These are phyloP conservation scores for Cepaea hortensis DNA, from an alignment of 2,888 invertebrate genomes.

Conservation along the genomic window DNA sequence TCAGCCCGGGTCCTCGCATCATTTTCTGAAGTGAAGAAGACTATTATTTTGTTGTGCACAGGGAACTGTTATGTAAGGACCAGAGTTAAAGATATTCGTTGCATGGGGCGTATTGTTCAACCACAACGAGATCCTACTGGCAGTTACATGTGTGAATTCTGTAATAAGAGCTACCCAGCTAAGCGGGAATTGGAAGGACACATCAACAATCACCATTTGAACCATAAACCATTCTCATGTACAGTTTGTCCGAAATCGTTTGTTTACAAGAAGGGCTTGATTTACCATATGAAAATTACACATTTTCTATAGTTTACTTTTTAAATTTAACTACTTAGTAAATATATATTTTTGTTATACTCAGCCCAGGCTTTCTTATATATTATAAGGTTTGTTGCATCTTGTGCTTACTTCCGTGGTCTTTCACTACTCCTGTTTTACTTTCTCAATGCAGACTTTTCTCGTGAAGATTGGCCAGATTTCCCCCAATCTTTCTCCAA, in stretches of 20 bases:
- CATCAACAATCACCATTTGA: constrained; percentile 44
- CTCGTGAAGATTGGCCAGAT: constrained; percentile 39
- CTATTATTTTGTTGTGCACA: constrained; percentile 36
- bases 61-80: constrained; percentile 8
- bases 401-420: constrained; percentile 13
- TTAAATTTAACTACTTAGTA: background rate
- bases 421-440: constrained; percentile 27
- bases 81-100: constrained; percentile 9
- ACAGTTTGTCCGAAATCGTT: constrained; percentile 37
- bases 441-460: constrained; percentile 39
- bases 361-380: constrained; percentile 40
- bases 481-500: constrained; percentile 4
- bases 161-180: constrained; percentile 30
- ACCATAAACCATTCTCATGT: constrained; percentile 42
- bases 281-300: constrained; percentile 29
- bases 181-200: constrained; percentile 46
- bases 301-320: constrained; percentile 9
- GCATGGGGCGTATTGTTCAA: constrained; percentile 10
- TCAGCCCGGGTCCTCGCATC: constrained; percentile 23
- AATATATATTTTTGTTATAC: background rate
- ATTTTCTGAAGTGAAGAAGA: background rate
- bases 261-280: constrained; percentile 45
- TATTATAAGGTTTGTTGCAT: constrained; percentile 15
- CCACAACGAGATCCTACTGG: constrained; percentile 11
- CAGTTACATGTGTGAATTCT: constrained; percentile 39